Base-by-base conservation (phyloP, 2,113 vertebrate genomes). In the Piprites chloris region DNA sequence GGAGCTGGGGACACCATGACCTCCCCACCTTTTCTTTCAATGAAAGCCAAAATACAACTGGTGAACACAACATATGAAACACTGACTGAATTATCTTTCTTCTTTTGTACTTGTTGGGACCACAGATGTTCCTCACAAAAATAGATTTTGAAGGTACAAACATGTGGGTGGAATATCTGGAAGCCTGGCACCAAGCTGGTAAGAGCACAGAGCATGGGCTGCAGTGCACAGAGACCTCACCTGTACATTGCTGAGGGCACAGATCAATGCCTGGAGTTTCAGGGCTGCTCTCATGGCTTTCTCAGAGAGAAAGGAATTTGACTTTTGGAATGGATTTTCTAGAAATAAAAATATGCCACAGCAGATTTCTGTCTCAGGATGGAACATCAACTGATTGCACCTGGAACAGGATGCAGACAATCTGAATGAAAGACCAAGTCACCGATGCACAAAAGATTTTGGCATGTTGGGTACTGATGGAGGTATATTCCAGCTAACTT, bases 151-250 rank as follows among this genome's bases (percentile, higher is more conserved):
- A 81, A 81, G 11, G 32, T 32, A 37, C 0, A 1, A 71, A n/a
- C 11, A 15, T 21, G 37, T 15, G 33, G 42, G 18, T 32, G 13
- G 71, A 69, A 49, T 37, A 90, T 13, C 35, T 50, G 35, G 18
- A 71, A 62, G 33, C 12, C 10, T 28, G 55, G 32, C 50, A 30
- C 22, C 0, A 6, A 85, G 33, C 39, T 65, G 47, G 20, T 24
- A 9, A n/a, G 1, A 11, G 44, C 1, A 0, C 0, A 2, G 71
- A 90, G 14, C 1, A 0, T 2, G 30, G 47, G 14, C 35, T 55
- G 73, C 44, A 59, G 50, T 4, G 0, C 15, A 10, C 16, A 23
- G 47, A 72, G 35, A 20, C 32, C 66, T 85, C 62, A 44, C 39
- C 66, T 30, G 17, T 3, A 30, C 26, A 56, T 81, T 0, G 0